Evolutionary conservation across 2,888 invertebrate genomes (phyloP).

Genomic region (Fissipunctia ypsillon): DNA sequence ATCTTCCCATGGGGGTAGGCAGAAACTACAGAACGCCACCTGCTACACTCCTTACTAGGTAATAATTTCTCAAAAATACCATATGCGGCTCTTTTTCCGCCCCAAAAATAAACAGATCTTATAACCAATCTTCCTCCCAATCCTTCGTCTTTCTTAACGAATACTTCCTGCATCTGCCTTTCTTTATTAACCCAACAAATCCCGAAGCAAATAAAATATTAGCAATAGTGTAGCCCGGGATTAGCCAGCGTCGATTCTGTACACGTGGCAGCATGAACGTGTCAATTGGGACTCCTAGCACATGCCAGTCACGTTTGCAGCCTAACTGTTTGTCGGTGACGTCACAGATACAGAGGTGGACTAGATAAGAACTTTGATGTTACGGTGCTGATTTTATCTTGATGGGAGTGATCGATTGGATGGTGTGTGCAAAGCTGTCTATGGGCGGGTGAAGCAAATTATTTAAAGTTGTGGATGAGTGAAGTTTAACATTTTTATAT

Average conservation of each 20-base stretch:
- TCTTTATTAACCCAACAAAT: conserved; percentile 19
- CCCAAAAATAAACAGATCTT: not conserved
- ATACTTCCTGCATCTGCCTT: conserved; percentile 34
- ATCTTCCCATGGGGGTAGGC: not conserved
- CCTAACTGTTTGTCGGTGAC: conserved; percentile 82
- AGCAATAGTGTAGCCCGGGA: conserved; percentile 60
- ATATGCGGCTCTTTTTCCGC: not conserved
- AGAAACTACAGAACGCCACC: no score
- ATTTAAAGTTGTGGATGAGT: not conserved
- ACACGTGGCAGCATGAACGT: conserved; percentile 81
- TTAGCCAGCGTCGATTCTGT: conserved; percentile 76
- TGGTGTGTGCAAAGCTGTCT: conserved; percentile 7
- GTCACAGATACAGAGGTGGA: conserved; percentile 72
- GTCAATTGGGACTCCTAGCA: conserved; percentile 80
- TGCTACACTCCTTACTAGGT: no score
- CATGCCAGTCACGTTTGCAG: conserved; percentile 86
- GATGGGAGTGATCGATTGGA: conserved; percentile 46
- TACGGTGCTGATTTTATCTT: conserved; percentile 49
- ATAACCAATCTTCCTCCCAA: not conserved
- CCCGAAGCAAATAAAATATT: conserved; percentile 67
- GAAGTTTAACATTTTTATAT: not conserved
- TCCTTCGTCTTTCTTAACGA: conserved; percentile 1
- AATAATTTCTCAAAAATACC: not conserved
- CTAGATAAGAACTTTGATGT: conserved; percentile 69
- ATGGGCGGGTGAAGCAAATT: not conserved